A percentile compares a stretch with the other conserved stretches of the same genome.
Evolutionary conservation across 1,140 invertebrate species (phyloP).

Genomic region (Vanessa atalanta): DNA sequence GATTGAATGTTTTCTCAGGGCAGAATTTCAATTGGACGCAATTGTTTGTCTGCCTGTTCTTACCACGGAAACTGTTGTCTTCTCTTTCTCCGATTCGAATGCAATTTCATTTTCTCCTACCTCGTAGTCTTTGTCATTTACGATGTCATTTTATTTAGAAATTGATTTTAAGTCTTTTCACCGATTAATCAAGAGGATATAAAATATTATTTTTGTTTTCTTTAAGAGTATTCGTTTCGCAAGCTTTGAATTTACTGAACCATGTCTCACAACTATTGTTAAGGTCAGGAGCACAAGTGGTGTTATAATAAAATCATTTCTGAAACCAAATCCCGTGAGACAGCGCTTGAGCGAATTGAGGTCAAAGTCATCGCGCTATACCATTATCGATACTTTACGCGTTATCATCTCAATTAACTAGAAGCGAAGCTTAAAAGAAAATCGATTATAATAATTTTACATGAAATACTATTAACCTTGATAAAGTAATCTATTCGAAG

Average conservation of each 20-base stretch:
- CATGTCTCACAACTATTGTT: conserved; percentile 34
- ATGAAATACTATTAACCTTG: too few species aligned
- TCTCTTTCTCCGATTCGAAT: conserved; percentile 39
- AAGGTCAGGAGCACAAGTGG: conserved; percentile 30
- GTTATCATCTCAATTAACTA: background rate
- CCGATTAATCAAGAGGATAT: too few species aligned
- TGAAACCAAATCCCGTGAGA: conserved; percentile 70
- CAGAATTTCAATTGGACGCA: conserved; percentile 79
- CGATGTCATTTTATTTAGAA: background rate
- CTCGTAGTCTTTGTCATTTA: background rate
- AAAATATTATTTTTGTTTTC: too few species aligned
- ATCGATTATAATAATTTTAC: too few species aligned
- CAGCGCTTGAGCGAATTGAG: conserved; percentile 51
- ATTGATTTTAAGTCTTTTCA: too few species aligned
- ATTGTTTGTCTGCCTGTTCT: conserved; percentile 69
- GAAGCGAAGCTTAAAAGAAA: too few species aligned
- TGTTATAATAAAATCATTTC: conserved; percentile 57
- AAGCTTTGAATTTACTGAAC: background rate
- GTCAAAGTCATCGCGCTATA: conserved; percentile 59
- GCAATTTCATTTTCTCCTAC: conserved; percentile 2
- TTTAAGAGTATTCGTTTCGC: too few species aligned
- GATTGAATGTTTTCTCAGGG: conserved; percentile 82
- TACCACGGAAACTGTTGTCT: conserved; percentile 37
- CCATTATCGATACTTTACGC: conserved; percentile 30
- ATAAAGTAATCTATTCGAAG: too few species aligned